Conservation (phyloP, 2,888 invertebrate species). For the Pharmacophagus antenor region DNA sequence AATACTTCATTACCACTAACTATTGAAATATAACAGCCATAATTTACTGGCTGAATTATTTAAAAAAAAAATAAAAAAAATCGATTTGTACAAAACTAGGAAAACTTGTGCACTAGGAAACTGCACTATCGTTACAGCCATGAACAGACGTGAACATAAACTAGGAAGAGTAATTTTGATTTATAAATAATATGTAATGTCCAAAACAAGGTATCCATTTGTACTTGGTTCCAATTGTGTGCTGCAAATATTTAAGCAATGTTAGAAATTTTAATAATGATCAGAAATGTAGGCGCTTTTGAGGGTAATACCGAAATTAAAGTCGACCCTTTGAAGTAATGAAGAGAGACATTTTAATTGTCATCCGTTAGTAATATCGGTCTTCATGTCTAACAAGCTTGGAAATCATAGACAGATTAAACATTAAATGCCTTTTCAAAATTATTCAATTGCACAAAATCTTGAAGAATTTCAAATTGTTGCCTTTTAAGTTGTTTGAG, state of each 20-base stretch:
- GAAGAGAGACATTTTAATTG: slow-evolving; percentile 27
- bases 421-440: background rate
- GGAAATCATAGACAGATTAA: slow-evolving; percentile 18
- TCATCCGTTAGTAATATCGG: slow-evolving; percentile 25
- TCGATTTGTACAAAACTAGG: too few relatives aligned
- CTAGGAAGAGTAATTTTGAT: too few relatives aligned
- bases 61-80: too few relatives aligned
- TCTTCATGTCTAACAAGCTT: slow-evolving; percentile 17
- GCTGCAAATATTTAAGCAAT: slow-evolving; percentile 7
- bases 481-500: too few relatives aligned
- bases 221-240: background rate
- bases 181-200: background rate
- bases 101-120: too few relatives aligned
- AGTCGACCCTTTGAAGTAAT: slow-evolving; percentile 21
- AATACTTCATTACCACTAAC: too few relatives aligned
- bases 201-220: background rate
- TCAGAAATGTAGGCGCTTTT: slow-evolving; percentile 6
- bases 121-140: too few relatives aligned
- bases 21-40: too few relatives aligned
- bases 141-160: too few relatives aligned
- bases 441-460: background rate
- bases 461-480: background rate
- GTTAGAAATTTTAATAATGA: slow-evolving; percentile 18
- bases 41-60: too few relatives aligned
- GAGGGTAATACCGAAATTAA: slow-evolving; percentile 29